Evolutionary conservation across 2,888 invertebrate species (phyloP).

Genomic region (Pediacus dermestoides): DNA sequence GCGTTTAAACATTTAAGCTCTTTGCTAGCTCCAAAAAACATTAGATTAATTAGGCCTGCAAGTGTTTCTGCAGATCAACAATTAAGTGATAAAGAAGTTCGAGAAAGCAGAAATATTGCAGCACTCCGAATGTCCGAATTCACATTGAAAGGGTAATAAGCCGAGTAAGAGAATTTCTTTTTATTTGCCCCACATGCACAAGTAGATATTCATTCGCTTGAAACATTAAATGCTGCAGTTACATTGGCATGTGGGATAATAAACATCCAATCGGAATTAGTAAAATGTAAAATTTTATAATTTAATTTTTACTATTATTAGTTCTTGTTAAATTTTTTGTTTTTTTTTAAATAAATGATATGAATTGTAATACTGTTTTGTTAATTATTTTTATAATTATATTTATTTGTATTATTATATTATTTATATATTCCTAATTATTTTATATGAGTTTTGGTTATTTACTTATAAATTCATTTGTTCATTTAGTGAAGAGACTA

Average conservation of each 20-base stretch:
- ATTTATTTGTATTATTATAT: too few species aligned
- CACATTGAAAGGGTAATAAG: slow-evolving; percentile 27
- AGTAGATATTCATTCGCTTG: slow-evolving; percentile 16
- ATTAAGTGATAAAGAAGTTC: slow-evolving; percentile 18
- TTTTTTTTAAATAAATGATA: too few species aligned
- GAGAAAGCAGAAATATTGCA: slow-evolving; percentile 22
- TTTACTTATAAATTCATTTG: too few species aligned
- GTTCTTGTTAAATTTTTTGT: too few species aligned
- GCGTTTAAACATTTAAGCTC: slow-evolving; percentile 26
- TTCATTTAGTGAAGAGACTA: too few species aligned
- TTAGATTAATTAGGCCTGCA: slow-evolving; percentile 25
- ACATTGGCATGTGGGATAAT: slow-evolving; percentile 14
- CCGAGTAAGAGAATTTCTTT: slow-evolving; percentile 24
- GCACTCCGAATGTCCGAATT: slow-evolving; percentile 22
- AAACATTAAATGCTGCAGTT: too few species aligned
- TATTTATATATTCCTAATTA: too few species aligned
- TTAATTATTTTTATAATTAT: too few species aligned
- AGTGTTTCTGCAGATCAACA: slow-evolving; percentile 16
- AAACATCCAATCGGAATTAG: slow-evolving; percentile 14
- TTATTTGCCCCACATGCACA: slow-evolving; percentile 16
- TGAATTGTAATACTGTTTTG: too few species aligned
- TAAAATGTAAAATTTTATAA: too few species aligned
- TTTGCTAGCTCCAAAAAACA: slow-evolving; percentile 15
- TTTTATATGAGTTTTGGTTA: too few species aligned
- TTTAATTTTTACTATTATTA: too few species aligned